phyloP scores from a whole-genome alignment of 2,797 vertebrate species.

The Gephyroberyx darwinii region DNA sequence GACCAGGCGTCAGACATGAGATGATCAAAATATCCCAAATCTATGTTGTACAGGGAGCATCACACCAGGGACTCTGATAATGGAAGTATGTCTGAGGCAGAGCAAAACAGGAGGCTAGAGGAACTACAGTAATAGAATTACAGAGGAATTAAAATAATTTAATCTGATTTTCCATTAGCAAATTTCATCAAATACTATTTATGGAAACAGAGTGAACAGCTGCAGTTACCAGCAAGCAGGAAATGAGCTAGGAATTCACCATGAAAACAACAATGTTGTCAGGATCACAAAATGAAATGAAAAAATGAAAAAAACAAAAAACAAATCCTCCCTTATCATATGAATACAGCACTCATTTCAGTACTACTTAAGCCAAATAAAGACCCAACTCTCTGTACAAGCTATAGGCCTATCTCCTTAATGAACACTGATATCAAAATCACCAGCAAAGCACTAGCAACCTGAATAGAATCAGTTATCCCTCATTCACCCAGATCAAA shows the following conservation, averaged over 20 bases:
- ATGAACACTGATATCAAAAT: not conserved
- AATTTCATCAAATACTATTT: conserved; percentile 48
- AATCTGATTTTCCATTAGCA: conserved; percentile 47
- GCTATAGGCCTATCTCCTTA: not conserved
- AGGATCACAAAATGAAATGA: conserved; percentile 26
- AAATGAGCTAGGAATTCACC: conserved; percentile 35
- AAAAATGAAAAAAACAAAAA: too few species aligned
- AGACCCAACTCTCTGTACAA: not conserved
- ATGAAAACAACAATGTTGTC: conserved; percentile 31
- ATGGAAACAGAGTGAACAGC: conserved; percentile 13
- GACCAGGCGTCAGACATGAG: not conserved
- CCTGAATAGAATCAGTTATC: not conserved
- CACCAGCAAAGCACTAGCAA: not conserved
- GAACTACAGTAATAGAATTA: conserved; percentile 7
- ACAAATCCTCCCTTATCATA: not conserved
- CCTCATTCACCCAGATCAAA: not conserved
- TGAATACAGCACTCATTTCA: not conserved
- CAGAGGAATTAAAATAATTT: conserved; percentile 27
- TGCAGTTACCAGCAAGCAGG: conserved; percentile 1
- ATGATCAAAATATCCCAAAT: not conserved
- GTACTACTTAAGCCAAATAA: not conserved
- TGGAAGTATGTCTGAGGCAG: not conserved
- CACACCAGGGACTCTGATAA: conserved; percentile 1
- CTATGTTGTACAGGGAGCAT: not conserved
- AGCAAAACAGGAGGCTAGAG: not conserved